Percentiles rank a stretch among this genome's conserved stretches.
These are phyloP conservation scores for Drosophila meridiana DNA, from an alignment of 2,888 invertebrate genomes.

Conservation along the genomic window DNA sequence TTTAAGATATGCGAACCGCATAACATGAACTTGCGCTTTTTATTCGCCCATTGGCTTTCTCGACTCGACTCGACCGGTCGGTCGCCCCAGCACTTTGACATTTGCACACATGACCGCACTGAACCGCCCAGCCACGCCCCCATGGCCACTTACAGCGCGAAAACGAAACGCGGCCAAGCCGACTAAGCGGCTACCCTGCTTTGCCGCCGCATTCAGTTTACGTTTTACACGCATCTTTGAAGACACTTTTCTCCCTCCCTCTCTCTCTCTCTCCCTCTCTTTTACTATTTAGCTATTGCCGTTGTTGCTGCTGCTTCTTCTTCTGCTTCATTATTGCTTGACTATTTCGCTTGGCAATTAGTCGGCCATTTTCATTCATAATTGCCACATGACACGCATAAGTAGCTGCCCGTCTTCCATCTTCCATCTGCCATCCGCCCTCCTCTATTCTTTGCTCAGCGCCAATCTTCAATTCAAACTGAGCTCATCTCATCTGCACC, in stretches of 20 bases:
- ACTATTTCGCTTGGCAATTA: constrained; percentile 62
- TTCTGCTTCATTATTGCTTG: constrained; percentile 16
- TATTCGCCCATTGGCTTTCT: constrained; percentile 55
- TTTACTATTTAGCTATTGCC: not conserved
- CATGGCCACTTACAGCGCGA: not conserved
- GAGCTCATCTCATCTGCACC: constrained; percentile 34
- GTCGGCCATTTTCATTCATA: constrained; percentile 65
- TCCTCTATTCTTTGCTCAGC: not conserved
- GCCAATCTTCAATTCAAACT: constrained; percentile 31
- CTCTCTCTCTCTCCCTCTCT: not conserved
- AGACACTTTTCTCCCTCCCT: constrained; percentile 19
- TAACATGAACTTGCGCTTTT: constrained; percentile 65
- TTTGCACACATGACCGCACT: constrained; percentile 63
- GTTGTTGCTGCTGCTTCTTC: constrained; percentile 1
- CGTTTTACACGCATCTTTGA: constrained; percentile 41
- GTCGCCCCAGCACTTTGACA: constrained; percentile 56
- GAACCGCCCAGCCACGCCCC: constrained; percentile 3
- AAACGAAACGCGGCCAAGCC: constrained; percentile 1
- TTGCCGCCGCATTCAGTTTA: constrained; percentile 17
- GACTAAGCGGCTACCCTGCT: not conserved
- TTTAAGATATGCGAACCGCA: constrained; percentile 35
- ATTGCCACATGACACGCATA: constrained; percentile 71
- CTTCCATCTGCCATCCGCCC: not conserved
- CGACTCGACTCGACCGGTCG: constrained; percentile 28
- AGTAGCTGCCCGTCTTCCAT: constrained; percentile 55